These are phyloP conservation scores for Oscheius sp. DNA, from an alignment of 1,140 invertebrate genomes.

Conservation along the genomic window DNA sequence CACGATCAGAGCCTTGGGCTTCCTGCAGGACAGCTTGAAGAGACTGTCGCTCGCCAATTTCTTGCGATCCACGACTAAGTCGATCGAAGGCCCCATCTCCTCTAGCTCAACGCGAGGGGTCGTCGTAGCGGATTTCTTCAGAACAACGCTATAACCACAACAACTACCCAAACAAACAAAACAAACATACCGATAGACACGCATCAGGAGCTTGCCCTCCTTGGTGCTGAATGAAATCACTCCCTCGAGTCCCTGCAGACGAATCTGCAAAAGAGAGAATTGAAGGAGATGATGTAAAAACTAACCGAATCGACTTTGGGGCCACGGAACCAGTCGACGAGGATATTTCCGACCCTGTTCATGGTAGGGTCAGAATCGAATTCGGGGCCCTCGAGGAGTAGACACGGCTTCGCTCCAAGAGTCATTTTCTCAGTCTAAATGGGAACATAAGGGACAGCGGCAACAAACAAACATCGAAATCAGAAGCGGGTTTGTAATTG, in stretches of 20 bases:
- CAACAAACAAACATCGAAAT: conserved; percentile 70
- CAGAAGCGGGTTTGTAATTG: conserved; percentile 74
- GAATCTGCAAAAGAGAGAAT: conserved; percentile 64
- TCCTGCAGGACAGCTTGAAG: conserved; percentile 79
- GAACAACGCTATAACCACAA: conserved; percentile 69
- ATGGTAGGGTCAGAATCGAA: conserved; percentile 79
- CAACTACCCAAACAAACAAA: too few relatives aligned
- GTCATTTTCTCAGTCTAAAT: conserved; percentile 72
- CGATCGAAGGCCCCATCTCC: conserved; percentile 89
- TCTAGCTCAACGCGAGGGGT: conserved; percentile 83
- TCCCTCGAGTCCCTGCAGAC: conserved; percentile 88
- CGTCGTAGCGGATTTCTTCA: conserved; percentile 83
- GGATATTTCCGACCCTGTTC: conserved; percentile 79
- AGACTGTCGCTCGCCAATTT: conserved; percentile 85
- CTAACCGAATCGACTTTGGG: conserved; percentile 71
- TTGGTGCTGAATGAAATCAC: conserved; percentile 81
- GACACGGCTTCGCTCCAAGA: conserved; percentile 81
- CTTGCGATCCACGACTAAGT: conserved; percentile 78
- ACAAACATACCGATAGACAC: conserved; percentile 76
- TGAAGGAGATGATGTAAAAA: neutral
- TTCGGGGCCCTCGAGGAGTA: conserved; percentile 86
- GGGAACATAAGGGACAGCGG: neutral
- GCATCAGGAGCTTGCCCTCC: conserved; percentile 74
- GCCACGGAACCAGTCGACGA: conserved; percentile 87
- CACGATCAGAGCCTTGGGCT: conserved; percentile 79